A percentile compares a stretch with the other conserved stretches of the same genome.
Evolutionary conservation across 30 jellyfish, hydroid and myxozoan genomes (phyloP).

Genomic region (Aurelia coerulea): DNA sequence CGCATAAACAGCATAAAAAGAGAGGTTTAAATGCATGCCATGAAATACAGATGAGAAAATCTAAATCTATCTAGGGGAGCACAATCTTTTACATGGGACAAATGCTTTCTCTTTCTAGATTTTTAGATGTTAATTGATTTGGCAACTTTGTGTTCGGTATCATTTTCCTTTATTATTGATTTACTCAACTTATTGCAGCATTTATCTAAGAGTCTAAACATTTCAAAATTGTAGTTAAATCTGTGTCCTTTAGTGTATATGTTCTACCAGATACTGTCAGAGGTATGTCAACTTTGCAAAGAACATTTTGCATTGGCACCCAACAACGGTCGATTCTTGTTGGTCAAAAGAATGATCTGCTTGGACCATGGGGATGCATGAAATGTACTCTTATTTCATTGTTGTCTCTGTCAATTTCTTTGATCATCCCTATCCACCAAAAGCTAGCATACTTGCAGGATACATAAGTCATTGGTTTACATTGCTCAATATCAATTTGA

Average conservation of each 20-base stretch:
- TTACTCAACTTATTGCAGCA: neutral
- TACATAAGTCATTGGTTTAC: conserved; percentile 19
- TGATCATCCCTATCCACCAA: conserved; percentile 42
- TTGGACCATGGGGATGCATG: conserved; percentile 69
- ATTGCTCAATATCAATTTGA: conserved; percentile 7
- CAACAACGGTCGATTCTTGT: conserved; percentile 37
- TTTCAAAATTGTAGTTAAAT: neutral
- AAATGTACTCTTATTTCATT: conserved; percentile 44
- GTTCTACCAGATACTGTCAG: conserved; percentile 13
- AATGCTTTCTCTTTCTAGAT: too few relatives aligned
- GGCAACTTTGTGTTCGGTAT: too few relatives aligned
- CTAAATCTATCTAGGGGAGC: neutral
- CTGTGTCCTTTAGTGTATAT: conserved; percentile 9
- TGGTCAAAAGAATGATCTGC: conserved; percentile 45
- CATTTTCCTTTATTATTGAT: too few relatives aligned
- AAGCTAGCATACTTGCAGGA: conserved; percentile 36
- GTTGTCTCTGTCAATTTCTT: conserved; percentile 38
- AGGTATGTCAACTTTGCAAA: neutral
- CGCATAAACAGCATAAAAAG: too few relatives aligned
- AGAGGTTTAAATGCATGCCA: too few relatives aligned
- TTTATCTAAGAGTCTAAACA: neutral
- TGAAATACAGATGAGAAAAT: too few relatives aligned
- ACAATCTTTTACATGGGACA: neutral
- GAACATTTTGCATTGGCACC: neutral
- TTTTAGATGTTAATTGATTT: too few relatives aligned